A percentile compares a stretch with the other conserved stretches of the same genome.
phyloP scores from a whole-genome alignment of 2,113 vertebrate species.

The Diphyllodes magnificus region DNA sequence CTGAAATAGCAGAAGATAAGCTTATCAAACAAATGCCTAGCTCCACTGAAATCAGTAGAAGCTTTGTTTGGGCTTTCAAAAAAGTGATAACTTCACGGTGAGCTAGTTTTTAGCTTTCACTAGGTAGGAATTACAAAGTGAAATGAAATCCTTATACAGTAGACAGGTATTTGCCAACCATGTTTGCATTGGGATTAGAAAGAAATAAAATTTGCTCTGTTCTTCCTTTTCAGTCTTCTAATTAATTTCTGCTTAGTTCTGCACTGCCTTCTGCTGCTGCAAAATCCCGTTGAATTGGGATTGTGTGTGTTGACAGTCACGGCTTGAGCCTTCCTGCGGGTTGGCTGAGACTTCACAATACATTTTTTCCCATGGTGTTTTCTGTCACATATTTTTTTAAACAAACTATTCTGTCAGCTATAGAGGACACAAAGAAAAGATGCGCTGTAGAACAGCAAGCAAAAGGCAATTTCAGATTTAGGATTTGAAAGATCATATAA shows the following conservation, averaged over 20 bases:
- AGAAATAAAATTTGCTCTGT: neutral
- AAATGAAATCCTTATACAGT: neutral
- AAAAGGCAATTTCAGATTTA: conserved; percentile 26
- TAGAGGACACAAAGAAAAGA: neutral
- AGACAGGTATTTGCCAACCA: neutral
- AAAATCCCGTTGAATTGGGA: neutral
- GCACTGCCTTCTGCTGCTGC: neutral
- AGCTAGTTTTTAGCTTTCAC: neutral
- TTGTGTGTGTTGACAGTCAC: conserved; percentile 14
- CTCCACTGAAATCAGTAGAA: conserved; percentile 7
- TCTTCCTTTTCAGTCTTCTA: neutral
- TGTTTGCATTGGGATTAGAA: neutral
- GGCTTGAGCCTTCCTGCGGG: neutral
- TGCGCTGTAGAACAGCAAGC: neutral
- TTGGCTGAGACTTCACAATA: conserved; percentile 46
- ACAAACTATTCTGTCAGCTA: conserved; percentile 34
- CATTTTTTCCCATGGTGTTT: conserved; percentile 48
- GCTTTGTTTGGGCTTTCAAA: neutral
- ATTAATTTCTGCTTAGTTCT: conserved; percentile 31
- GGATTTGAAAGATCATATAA: neutral
- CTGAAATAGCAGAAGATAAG: neutral
- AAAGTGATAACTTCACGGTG: neutral
- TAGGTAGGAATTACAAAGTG: neutral
- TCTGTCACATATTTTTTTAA: conserved; percentile 45
- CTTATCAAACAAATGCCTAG: neutral